A percentile compares a stretch with the other conserved stretches of the same genome.
These are phyloP conservation scores for Cataglyphis cursor DNA, from an alignment of 2,888 invertebrate species.

Conservation along the genomic window DNA sequence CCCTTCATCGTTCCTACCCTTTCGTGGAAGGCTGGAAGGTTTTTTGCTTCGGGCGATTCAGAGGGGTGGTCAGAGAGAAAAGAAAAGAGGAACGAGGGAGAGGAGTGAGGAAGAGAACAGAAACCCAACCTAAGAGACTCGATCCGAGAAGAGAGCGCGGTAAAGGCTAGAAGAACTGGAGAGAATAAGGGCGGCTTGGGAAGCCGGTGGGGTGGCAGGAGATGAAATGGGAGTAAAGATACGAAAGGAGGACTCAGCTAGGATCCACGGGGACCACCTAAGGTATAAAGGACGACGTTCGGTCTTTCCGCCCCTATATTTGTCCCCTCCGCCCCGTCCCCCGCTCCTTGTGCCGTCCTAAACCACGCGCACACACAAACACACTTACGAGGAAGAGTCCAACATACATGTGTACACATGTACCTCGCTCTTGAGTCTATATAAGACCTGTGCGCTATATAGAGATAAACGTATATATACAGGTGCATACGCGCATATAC, in stretches of 20 bases:
- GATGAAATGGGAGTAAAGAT: slow-evolving; percentile 80
- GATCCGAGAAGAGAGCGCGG: slow-evolving; percentile 78
- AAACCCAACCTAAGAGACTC: slow-evolving; percentile 85
- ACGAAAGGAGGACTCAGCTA: slow-evolving; percentile 82
- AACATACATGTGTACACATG: slow-evolving; percentile 3
- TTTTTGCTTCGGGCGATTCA: slow-evolving; percentile 82
- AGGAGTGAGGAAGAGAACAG: slow-evolving; percentile 72
- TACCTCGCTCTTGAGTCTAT: slow-evolving; percentile 31
- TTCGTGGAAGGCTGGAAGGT: slow-evolving; percentile 80
- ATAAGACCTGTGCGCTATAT: slow-evolving; percentile 33
- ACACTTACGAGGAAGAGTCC: background rate
- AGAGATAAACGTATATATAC: slow-evolving; percentile 40
- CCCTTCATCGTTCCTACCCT: slow-evolving; percentile 73
- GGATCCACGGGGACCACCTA: slow-evolving; percentile 84
- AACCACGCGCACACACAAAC: slow-evolving; percentile 12
- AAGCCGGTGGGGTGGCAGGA: slow-evolving; percentile 73
- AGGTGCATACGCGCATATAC: slow-evolving; percentile 45
- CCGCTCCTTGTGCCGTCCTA: slow-evolving; percentile 5
- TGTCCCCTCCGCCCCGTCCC: slow-evolving; percentile 71
- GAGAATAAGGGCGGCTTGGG: slow-evolving; percentile 82
- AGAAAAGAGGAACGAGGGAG: slow-evolving; percentile 57
- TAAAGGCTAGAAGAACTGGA: slow-evolving; percentile 82
- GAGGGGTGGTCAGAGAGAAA: slow-evolving; percentile 71
- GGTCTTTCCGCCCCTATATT: slow-evolving; percentile 81
- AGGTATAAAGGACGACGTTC: slow-evolving; percentile 84